phyloP scores from a whole-genome alignment of 2,113 vertebrate genomes.

The Gymnarchus niloticus region DNA sequence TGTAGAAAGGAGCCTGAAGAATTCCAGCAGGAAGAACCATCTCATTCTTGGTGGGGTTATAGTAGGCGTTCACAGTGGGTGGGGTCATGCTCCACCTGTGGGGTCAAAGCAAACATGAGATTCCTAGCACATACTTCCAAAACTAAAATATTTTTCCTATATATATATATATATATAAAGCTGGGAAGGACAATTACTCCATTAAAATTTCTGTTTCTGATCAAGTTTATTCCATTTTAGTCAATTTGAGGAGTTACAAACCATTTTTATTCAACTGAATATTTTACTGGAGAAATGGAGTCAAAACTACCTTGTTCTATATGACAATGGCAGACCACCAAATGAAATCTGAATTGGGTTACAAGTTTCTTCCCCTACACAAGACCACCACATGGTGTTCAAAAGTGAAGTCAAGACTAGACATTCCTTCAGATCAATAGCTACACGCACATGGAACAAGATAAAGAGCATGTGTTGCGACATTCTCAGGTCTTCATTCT shows the following conservation, averaged over 20 bases:
- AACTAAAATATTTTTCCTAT: not conserved
- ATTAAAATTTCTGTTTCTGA: not conserved
- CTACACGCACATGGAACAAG: not conserved
- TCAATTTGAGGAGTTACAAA: not conserved
- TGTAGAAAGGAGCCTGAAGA: slow-evolving; percentile 89
- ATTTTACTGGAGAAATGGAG: not conserved
- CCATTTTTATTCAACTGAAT: not conserved
- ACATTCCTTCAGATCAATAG: not conserved
- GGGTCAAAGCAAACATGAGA: not conserved
- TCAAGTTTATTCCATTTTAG: not conserved
- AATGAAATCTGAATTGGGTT: not conserved
- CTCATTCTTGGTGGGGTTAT: slow-evolving; percentile 95
- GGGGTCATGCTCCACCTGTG: slow-evolving; percentile 97
- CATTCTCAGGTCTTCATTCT: not conserved
- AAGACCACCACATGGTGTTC: not conserved
- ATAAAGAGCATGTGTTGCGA: not conserved
- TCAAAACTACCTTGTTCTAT: not conserved
- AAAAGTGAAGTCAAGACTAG: not conserved
- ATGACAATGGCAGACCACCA: too few relatives aligned
- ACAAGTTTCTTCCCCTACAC: not conserved
- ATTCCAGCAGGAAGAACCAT: slow-evolving; percentile 93
- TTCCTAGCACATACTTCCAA: not conserved
- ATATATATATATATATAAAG: not conserved
- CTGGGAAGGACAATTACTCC: not conserved
- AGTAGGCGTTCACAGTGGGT: slow-evolving; percentile 90